Conservation (phyloP, 1,140 invertebrate genomes). For the Andricus grossulariae region DNA sequence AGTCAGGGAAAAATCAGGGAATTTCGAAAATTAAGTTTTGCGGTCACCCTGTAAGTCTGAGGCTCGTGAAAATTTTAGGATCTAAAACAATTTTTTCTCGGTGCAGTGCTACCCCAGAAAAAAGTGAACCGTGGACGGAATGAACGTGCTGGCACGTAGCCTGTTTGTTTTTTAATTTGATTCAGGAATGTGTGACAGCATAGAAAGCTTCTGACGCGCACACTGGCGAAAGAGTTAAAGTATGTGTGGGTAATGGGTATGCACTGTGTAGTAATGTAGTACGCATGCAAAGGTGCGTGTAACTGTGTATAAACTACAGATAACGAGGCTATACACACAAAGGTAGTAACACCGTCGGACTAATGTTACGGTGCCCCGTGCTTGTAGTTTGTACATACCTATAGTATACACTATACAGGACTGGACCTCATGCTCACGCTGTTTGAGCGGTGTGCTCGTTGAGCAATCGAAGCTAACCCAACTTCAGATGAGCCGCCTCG, state of each 20-base stretch:
- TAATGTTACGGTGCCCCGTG: slow-evolving; percentile 42
- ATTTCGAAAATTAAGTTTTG: too few relatives aligned
- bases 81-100: slow-evolving; percentile 9
- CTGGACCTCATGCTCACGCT: slow-evolving; percentile 38
- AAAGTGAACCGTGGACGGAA: slow-evolving; percentile 16
- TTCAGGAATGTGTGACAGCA: slow-evolving; percentile 31
- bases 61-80: neutral
- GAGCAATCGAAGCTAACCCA: slow-evolving; percentile 58
- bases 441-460: slow-evolving; percentile 56
- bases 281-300: neutral
- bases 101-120: slow-evolving; percentile 1
- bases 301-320: slow-evolving; percentile 5
- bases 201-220: slow-evolving; percentile 26
- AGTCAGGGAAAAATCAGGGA: too few relatives aligned
- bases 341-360: slow-evolving; percentile 24
- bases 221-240: neutral
- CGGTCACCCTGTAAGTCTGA: too few relatives aligned
- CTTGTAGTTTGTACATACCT: neutral
- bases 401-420: slow-evolving; percentile 38
- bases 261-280: neutral
- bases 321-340: slow-evolving; percentile 11
- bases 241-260: neutral
- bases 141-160: slow-evolving; percentile 27
- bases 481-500: slow-evolving; percentile 59
- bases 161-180: slow-evolving; percentile 32